phyloP scores from a whole-genome alignment of 2,888 invertebrate species.

The Mesorhabditis belari region DNA sequence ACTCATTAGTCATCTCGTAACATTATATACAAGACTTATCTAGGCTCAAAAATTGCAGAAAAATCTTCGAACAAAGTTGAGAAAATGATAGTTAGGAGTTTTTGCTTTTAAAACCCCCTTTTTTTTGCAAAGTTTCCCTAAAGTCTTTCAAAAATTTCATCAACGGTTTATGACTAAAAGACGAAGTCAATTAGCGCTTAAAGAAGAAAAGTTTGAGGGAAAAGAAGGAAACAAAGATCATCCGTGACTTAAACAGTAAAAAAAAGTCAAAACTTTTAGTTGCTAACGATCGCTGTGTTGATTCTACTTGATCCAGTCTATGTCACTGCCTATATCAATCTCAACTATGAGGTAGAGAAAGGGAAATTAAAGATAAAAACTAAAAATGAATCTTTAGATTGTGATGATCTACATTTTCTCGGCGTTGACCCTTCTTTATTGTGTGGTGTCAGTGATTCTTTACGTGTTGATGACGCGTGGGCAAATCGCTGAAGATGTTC shows the following conservation, averaged over 20 bases:
- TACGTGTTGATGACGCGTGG: constrained; percentile 41
- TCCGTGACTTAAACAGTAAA: too few species aligned
- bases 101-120: too few species aligned
- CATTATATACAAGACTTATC: too few species aligned
- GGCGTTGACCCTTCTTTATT: constrained; percentile 48
- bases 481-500: constrained; percentile 30
- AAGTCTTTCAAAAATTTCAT: constrained; percentile 4
- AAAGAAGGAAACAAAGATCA: constrained; percentile 1
- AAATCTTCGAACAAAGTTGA: too few species aligned
- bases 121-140: too few species aligned
- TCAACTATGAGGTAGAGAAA: constrained; percentile 32
- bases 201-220: too few species aligned
- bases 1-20: too few species aligned
- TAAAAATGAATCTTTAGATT: constrained; percentile 18
- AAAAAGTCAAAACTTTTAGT: constrained; percentile 18
- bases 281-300: constrained; percentile 40
- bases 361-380: not conserved
- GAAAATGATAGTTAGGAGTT: too few species aligned
- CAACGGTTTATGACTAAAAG: constrained; percentile 1
- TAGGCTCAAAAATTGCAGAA: too few species aligned
- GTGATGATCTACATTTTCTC: constrained; percentile 44
- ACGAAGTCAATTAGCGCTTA: constrained; percentile 1
- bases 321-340: constrained; percentile 50
- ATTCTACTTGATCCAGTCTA: constrained; percentile 47
- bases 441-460: constrained; percentile 45